Conservation (phyloP, 2,888 invertebrate genomes). For the Archaeoteleia sp. region DNA sequence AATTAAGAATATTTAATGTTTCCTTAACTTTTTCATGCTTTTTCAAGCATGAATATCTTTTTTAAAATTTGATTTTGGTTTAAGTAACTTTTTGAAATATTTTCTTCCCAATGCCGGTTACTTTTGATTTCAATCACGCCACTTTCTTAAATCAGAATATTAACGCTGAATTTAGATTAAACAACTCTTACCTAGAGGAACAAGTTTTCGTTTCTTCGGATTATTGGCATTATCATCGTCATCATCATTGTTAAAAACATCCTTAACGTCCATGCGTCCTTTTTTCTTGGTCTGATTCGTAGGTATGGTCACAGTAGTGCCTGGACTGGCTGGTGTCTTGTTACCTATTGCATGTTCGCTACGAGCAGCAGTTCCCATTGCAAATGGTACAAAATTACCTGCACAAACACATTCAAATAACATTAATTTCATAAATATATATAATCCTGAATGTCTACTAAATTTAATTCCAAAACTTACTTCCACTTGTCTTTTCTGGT, state of each 20-base stretch:
- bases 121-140: too few species aligned
- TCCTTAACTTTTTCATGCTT: too few species aligned
- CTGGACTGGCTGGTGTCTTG: conserved; percentile 72
- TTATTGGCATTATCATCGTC: conserved; percentile 79
- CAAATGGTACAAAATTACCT: conserved; percentile 74
- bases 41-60: too few species aligned
- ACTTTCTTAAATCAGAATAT: too few species aligned
- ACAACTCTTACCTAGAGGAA: conserved; percentile 80
- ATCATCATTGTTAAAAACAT: conserved; percentile 91
- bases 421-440: too few species aligned
- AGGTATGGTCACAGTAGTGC: conserved; percentile 59
- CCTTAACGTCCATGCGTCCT: conserved; percentile 82
- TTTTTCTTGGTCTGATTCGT: conserved; percentile 80
- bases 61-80: too few species aligned
- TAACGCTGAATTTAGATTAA: background rate
- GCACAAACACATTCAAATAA: too few species aligned
- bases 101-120: too few species aligned
- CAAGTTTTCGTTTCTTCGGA: conserved; percentile 85
- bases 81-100: too few species aligned
- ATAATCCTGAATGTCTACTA: too few species aligned
- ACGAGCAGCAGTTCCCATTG: conserved; percentile 70
- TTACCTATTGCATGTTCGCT: conserved; percentile 68
- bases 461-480: conserved; percentile 57
- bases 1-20: too few species aligned
- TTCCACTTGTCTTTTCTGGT: conserved; percentile 71